These are phyloP conservation scores for Halocaridina rubra DNA, from an alignment of 2,888 invertebrate genomes.

Conservation along the genomic window DNA sequence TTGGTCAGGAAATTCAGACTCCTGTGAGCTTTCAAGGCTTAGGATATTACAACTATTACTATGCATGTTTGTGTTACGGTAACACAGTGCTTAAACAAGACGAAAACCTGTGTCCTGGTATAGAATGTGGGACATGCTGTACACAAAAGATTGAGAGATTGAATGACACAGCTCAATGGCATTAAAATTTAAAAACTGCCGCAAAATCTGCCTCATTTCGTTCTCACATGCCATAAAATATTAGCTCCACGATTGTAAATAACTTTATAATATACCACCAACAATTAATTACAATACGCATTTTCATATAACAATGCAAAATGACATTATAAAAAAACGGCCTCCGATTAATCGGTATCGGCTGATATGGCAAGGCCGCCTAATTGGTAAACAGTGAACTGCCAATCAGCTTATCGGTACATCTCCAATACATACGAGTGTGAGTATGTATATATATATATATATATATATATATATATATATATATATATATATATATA, in stretches of 20 bases:
- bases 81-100: not conserved
- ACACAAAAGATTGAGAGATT: not conserved
- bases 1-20: not conserved
- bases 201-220: not conserved
- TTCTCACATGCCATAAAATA: too few relatives aligned
- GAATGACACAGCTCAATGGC: not conserved
- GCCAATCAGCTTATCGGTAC: not conserved
- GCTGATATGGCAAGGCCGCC: not conserved
- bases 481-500: too few relatives aligned
- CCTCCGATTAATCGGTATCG: not conserved
- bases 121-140: not conserved
- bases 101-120: not conserved
- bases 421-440: not conserved
- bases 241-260: not conserved
- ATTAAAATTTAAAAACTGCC: not conserved
- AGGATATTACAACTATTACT: not conserved
- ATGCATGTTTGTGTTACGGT: not conserved
- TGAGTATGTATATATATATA: too few relatives aligned
- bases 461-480: too few relatives aligned
- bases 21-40: too few relatives aligned
- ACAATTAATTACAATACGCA: not conserved
- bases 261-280: not conserved
- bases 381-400: not conserved
- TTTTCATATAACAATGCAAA: not conserved
- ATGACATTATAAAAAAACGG: not conserved